Percentiles rank a stretch among this genome's conserved stretches.
phyloP scores from a whole-genome alignment of 2,797 vertebrate species.

The Botia almorhae region DNA sequence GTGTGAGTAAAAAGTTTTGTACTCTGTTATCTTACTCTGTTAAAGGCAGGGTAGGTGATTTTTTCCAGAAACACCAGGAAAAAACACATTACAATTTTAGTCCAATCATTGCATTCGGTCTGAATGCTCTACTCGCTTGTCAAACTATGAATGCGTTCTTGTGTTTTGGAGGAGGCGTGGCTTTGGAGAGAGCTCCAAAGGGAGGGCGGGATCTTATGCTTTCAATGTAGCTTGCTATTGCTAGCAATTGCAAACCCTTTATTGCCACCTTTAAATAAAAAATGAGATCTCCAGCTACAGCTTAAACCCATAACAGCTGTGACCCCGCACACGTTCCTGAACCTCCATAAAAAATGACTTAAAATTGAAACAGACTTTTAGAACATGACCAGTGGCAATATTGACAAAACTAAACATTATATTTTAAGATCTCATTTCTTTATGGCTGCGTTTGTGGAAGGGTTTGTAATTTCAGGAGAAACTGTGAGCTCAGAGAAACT shows the following conservation, averaged over 20 bases:
- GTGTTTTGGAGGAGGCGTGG: too few relatives aligned
- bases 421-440: conserved; percentile 20
- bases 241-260: too few relatives aligned
- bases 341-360: neutral
- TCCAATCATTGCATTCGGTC: too few relatives aligned
- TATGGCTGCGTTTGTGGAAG: neutral
- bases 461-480: conserved; percentile 31
- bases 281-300: neutral
- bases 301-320: neutral
- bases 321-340: neutral
- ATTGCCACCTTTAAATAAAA: neutral
- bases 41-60: too few relatives aligned
- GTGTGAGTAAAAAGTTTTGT: neutral
- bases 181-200: too few relatives aligned
- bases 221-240: too few relatives aligned
- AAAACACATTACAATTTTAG: too few relatives aligned
- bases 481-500: conserved; percentile 16
- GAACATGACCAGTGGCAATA: neutral
- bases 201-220: too few relatives aligned
- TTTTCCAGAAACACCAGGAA: too few relatives aligned
- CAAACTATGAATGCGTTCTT: too few relatives aligned
- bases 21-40: too few relatives aligned
- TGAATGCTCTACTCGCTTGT: too few relatives aligned
- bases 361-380: neutral
- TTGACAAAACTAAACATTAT: conserved; percentile 18